Conservation (phyloP, 1,140 invertebrate species). For the Temnothorax longispinosus region DNA sequence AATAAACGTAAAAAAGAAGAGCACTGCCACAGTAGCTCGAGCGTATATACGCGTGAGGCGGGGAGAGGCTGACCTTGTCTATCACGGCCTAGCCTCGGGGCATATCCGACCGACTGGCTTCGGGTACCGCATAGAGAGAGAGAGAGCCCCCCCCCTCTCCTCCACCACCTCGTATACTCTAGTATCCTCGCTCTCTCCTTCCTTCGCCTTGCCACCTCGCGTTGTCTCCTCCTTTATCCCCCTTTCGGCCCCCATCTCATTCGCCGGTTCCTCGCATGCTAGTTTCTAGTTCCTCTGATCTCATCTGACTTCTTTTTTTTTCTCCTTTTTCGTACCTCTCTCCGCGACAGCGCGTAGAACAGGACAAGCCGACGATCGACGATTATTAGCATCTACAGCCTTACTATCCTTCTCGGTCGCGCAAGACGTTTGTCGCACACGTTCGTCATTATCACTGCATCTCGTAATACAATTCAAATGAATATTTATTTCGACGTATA, state of each 20-base stretch:
- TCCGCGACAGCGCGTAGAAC: neutral
- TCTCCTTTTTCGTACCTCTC: neutral
- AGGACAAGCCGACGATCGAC: slow-evolving; percentile 19
- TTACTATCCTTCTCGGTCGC: neutral
- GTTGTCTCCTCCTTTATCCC: slow-evolving; percentile 49
- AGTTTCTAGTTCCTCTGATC: slow-evolving; percentile 59
- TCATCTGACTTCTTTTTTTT: slow-evolving; percentile 49
- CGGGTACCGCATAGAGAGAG: slow-evolving; percentile 83
- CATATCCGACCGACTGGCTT: slow-evolving; percentile 85
- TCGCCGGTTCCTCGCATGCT: slow-evolving; percentile 60
- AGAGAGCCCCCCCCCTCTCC: neutral
- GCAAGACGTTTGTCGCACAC: neutral
- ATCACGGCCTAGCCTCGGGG: slow-evolving; percentile 85
- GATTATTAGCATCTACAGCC: slow-evolving; percentile 37
- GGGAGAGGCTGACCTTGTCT: slow-evolving; percentile 86
- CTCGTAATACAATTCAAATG: neutral
- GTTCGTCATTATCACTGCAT: neutral
- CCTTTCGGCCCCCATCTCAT: neutral
- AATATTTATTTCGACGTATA: slow-evolving; percentile 22
- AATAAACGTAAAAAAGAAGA: slow-evolving; percentile 76
- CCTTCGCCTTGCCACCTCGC: slow-evolving; percentile 44
- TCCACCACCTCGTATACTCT: slow-evolving; percentile 41
- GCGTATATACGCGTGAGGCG: slow-evolving; percentile 49
- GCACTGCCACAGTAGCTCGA: slow-evolving; percentile 70
- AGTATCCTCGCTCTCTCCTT: slow-evolving; percentile 52